These are phyloP conservation scores for Ophthalmotilapia sp. DNA, from an alignment of 2,113 vertebrate species.

Conservation along the genomic window DNA sequence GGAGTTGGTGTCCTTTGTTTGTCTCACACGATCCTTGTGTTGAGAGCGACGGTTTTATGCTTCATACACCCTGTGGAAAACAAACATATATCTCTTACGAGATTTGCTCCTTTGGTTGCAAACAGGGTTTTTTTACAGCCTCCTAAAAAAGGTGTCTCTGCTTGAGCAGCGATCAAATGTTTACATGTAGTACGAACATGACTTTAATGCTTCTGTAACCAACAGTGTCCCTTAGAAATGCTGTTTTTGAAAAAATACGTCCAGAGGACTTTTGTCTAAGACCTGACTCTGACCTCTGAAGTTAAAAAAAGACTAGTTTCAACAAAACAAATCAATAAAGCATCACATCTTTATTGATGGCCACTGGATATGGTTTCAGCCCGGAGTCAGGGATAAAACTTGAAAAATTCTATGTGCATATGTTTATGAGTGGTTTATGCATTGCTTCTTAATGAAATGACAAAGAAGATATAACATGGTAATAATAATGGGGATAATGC, in stretches of 20 bases:
- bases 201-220: not conserved
- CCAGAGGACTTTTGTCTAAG: not conserved
- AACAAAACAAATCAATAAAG: not conserved
- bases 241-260: not conserved
- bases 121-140: not conserved
- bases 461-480: not conserved
- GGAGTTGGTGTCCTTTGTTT: not conserved
- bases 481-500: not conserved
- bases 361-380: not conserved
- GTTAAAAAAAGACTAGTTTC: not conserved
- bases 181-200: not conserved
- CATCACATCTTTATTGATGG: not conserved
- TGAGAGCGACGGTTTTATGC: constrained; percentile 46
- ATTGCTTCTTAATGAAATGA: not conserved
- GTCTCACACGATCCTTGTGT: constrained; percentile 1
- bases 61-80: constrained; percentile 69
- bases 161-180: not conserved
- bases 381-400: not conserved
- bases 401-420: not conserved
- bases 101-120: not conserved
- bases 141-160: not conserved
- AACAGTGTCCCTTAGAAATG: not conserved
- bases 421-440: not conserved
- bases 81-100: not conserved
- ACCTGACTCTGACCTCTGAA: not conserved